Evolutionary conservation across 2,888 invertebrate genomes (phyloP).

Genomic region (Clepsis dumicolana): DNA sequence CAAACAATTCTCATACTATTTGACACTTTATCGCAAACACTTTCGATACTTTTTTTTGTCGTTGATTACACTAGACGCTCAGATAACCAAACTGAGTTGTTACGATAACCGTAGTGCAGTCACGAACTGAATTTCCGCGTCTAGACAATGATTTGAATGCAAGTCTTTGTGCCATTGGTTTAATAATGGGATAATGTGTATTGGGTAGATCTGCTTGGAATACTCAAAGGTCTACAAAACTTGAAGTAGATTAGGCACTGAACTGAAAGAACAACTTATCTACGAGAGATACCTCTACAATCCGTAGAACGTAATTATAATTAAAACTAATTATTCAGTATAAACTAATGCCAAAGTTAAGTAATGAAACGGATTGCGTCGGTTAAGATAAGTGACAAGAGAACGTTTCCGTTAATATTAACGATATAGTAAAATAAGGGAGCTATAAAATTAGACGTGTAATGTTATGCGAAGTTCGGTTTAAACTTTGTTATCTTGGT

Average conservation of each 20-base stretch:
- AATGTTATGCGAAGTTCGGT: slow-evolving; percentile 38
- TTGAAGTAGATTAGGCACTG: no score
- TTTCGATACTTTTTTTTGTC: no score
- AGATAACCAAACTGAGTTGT: slow-evolving; percentile 1
- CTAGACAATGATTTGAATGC: slow-evolving; percentile 35
- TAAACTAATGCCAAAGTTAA: slow-evolving; percentile 32
- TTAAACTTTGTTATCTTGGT: slow-evolving; percentile 38
- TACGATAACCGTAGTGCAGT: slow-evolving; percentile 12
- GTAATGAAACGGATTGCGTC: slow-evolving; percentile 37
- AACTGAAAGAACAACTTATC: not conserved
- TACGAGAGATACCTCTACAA: not conserved
- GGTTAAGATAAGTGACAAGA: slow-evolving; percentile 32
- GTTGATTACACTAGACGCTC: no score
- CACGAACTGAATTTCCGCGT: slow-evolving; percentile 31
- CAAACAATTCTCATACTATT: no score
- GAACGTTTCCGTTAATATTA: slow-evolving; percentile 35
- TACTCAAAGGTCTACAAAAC: not conserved
- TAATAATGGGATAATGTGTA: no score
- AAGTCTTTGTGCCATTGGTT: slow-evolving; percentile 34
- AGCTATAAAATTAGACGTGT: slow-evolving; percentile 33
- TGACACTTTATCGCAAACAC: no score
- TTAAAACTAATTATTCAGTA: slow-evolving; percentile 26
- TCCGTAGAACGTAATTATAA: not conserved
- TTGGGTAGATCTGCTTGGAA: slow-evolving; percentile 8
- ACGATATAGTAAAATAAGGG: slow-evolving; percentile 37